These are phyloP conservation scores for Coccyzus lansbergi DNA, from an alignment of 2,797 vertebrate species.

Conservation along the genomic window DNA sequence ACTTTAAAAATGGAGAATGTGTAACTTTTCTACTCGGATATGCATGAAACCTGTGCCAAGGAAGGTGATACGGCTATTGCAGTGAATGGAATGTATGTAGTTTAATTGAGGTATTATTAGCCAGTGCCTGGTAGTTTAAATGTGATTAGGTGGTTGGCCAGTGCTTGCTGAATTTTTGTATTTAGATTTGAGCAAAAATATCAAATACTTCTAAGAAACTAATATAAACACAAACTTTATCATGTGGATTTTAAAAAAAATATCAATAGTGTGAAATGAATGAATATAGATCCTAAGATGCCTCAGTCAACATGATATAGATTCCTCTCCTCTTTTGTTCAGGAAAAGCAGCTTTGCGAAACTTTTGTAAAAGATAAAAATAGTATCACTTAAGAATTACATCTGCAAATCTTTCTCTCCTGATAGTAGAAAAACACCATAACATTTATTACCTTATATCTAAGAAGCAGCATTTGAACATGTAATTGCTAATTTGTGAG, in stretches of 20 bases:
- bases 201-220: slow-evolving; percentile 5
- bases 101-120: slow-evolving; percentile 6
- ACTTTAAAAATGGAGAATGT: background rate
- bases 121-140: slow-evolving; percentile 4
- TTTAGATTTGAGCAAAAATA: background rate
- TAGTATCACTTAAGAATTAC: slow-evolving; percentile 17
- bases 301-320: slow-evolving; percentile 21
- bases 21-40: slow-evolving; percentile 1
- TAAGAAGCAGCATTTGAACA: background rate
- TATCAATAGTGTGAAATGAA: slow-evolving; percentile 25
- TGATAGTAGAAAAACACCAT: background rate
- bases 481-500: background rate
- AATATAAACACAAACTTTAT: slow-evolving; percentile 8
- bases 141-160: slow-evolving; percentile 3
- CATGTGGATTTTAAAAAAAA: background rate
- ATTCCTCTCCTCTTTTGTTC: background rate
- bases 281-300: slow-evolving; percentile 44
- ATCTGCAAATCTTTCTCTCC: background rate
- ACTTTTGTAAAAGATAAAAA: background rate
- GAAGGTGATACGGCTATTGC: background rate
- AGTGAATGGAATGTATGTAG: background rate
- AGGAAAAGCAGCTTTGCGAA: slow-evolving; percentile 6
- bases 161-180: background rate
- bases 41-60: background rate
- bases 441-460: background rate